Conservation (phyloP, 2,888 invertebrate species). For the Thera britannica region DNA sequence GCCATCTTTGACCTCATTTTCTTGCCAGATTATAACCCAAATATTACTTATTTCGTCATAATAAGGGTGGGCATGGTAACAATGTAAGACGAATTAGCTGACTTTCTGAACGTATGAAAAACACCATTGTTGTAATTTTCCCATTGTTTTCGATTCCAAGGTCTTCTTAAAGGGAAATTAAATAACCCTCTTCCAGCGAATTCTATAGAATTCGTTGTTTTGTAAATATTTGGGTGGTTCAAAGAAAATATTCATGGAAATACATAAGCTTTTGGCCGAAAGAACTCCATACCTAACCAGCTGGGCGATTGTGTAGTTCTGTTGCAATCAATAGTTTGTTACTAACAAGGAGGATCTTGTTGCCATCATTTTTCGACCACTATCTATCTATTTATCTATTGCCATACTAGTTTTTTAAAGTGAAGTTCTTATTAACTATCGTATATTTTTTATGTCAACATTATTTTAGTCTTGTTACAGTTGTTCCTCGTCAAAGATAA, state of each 20-base stretch:
- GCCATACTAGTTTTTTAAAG: too few relatives aligned
- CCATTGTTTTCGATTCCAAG: constrained; percentile 19
- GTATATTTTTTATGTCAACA: background rate
- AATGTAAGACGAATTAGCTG: constrained; percentile 44
- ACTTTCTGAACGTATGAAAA: constrained; percentile 42
- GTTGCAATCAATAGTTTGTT: too few relatives aligned
- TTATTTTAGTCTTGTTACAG: too few relatives aligned
- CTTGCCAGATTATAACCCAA: too few relatives aligned
- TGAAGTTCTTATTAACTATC: too few relatives aligned
- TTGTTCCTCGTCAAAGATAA: too few relatives aligned
- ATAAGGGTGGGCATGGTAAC: constrained; percentile 28
- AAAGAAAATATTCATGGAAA: background rate
- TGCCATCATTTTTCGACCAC: too few relatives aligned
- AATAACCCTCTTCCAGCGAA: constrained; percentile 14
- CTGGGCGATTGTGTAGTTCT: too few relatives aligned
- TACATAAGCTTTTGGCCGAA: background rate
- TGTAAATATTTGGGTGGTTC: constrained; percentile 6
- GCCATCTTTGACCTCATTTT: too few relatives aligned
- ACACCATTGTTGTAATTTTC: constrained; percentile 15
- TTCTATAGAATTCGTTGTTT: constrained; percentile 12
- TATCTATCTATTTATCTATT: background rate
- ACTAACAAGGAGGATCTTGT: too few relatives aligned
- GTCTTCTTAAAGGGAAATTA: constrained; percentile 15
- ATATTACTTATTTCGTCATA: background rate
- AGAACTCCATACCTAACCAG: background rate